A percentile compares a stretch with the other conserved stretches of the same genome.
phyloP scores from a whole-genome alignment of 2,113 vertebrate species.

The Pseudorectes ferrugineus region DNA sequence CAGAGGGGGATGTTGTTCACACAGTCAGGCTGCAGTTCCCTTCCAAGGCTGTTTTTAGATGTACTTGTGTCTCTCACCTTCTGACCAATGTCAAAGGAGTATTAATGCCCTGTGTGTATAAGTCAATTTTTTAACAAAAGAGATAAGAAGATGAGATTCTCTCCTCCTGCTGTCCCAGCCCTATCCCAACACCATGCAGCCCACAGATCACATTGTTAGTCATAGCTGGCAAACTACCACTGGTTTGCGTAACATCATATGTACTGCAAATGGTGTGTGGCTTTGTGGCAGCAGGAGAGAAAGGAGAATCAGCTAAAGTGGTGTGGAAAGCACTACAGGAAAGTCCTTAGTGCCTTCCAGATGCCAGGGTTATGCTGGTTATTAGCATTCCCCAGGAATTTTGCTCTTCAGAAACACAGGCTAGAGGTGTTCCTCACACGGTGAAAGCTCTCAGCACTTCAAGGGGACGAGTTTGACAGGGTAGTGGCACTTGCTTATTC shows the following conservation, averaged over 20 bases:
- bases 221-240: not conserved
- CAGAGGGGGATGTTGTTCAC: not conserved
- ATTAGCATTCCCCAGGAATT: not conserved
- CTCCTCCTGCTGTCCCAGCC: not conserved
- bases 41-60: not conserved
- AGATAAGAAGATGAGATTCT: not conserved
- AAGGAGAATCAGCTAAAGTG: not conserved
- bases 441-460: not conserved
- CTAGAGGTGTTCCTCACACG: not conserved
- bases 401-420: not conserved
- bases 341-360: not conserved
- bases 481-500: not conserved
- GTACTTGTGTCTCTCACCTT: not conserved
- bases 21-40: not conserved
- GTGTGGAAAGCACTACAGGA: not conserved
- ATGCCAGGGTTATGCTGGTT: not conserved
- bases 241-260: not conserved
- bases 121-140: not conserved
- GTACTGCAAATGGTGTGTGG: constrained; percentile 12
- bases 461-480: not conserved
- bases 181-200: not conserved
- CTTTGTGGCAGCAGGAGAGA: not conserved
- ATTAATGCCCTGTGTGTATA: not conserved
- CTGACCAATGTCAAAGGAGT: not conserved
- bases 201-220: not conserved